These are phyloP conservation scores for Vireo altiloquus DNA, from an alignment of 2,113 vertebrate species.

Conservation along the genomic window DNA sequence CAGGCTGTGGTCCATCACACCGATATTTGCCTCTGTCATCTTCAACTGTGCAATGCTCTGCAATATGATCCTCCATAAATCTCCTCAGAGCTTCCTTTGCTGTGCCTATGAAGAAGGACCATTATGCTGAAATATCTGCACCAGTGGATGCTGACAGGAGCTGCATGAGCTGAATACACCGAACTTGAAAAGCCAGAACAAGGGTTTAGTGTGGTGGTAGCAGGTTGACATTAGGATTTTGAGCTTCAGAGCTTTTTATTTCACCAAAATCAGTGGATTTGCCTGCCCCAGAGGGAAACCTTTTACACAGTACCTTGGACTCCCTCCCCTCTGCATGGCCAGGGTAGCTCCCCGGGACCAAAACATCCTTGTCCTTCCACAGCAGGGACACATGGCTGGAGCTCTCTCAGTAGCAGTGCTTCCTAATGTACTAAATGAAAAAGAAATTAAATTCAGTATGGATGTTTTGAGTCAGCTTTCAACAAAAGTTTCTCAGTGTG, in stretches of 20 bases:
- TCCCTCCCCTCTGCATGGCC: fast-evolving
- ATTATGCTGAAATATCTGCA: background rate
- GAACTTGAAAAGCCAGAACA: background rate
- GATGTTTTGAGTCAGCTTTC: background rate
- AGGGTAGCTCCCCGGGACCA: background rate
- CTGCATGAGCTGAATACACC: background rate
- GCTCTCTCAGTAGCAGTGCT: background rate
- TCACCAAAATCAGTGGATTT: background rate
- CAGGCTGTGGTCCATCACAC: background rate
- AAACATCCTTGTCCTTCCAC: background rate
- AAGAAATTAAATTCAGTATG: background rate
- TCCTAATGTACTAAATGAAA: background rate
- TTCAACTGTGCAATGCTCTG: background rate
- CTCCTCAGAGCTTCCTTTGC: background rate
- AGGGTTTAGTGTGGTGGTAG: background rate
- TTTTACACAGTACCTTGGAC: background rate
- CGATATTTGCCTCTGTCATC: fast-evolving
- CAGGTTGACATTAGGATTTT: background rate
- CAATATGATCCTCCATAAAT: fast-evolving
- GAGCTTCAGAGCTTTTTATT: background rate
- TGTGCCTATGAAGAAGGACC: background rate
- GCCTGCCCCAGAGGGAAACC: background rate
- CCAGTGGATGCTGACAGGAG: background rate
- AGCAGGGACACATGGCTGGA: background rate
- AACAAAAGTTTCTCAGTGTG: background rate